phyloP scores from a whole-genome alignment of 1,140 invertebrate species.

The Maniola jurtina region DNA sequence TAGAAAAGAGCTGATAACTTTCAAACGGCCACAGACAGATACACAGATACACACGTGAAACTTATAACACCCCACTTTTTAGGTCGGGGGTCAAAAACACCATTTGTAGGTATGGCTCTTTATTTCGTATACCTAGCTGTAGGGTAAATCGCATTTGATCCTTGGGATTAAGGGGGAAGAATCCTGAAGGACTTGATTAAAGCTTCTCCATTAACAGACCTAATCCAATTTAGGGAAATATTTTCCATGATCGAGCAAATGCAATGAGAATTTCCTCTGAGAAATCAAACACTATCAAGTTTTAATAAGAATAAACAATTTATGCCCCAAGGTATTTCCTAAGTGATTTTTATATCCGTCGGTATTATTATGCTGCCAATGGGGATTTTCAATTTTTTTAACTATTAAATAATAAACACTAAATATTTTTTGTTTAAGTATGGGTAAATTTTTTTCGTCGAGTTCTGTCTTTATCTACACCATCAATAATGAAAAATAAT shows the following conservation, averaged over 20 bases:
- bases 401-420: too few relatives aligned
- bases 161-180: neutral
- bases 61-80: too few relatives aligned
- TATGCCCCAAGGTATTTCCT: neutral
- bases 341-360: neutral
- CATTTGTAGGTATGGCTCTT: neutral
- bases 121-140: neutral
- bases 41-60: too few relatives aligned
- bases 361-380: too few relatives aligned
- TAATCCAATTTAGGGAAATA: neutral
- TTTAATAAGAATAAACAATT: neutral
- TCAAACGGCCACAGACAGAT: too few relatives aligned
- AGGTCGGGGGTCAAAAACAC: too few relatives aligned
- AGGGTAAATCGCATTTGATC: neutral
- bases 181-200: neutral
- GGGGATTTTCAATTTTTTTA: too few relatives aligned
- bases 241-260: neutral
- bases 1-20: too few relatives aligned
- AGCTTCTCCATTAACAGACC: neutral
- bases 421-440: too few relatives aligned
- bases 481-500: too few relatives aligned
- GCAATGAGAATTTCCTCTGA: neutral
- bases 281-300: neutral
- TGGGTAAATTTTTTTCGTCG: too few relatives aligned
- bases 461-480: too few relatives aligned